Percentiles rank a stretch among this genome's conserved stretches.
phyloP scores from a whole-genome alignment of 2,113 vertebrate species.

The Rhipidura dahli region DNA sequence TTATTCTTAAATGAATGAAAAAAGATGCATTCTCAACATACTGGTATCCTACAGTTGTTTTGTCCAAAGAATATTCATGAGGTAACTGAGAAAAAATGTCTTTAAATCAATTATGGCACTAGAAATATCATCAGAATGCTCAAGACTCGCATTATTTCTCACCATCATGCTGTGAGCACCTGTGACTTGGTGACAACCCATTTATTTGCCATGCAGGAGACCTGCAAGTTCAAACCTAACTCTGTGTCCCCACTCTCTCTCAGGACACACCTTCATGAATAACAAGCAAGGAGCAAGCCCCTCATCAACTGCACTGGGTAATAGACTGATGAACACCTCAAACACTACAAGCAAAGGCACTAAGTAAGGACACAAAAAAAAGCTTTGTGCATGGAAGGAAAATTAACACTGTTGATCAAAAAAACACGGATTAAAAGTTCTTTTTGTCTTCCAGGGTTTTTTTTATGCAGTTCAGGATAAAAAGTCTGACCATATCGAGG shows the following conservation, averaged over 20 bases:
- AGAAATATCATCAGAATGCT: background rate
- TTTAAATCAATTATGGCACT: background rate
- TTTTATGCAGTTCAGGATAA: background rate
- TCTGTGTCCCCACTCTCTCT: background rate
- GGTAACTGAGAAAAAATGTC: background rate
- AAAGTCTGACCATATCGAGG: background rate
- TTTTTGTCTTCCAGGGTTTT: background rate
- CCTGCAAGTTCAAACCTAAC: background rate
- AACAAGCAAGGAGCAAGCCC: background rate
- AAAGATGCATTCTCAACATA: background rate
- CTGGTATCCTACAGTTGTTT: background rate
- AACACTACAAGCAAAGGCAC: background rate
- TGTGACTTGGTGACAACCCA: background rate
- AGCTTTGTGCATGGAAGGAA: background rate
- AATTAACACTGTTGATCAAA: background rate
- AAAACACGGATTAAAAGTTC: background rate
- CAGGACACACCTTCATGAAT: background rate
- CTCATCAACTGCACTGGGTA: background rate
- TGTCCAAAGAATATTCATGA: background rate
- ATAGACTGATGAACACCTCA: background rate
- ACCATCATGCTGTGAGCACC: background rate
- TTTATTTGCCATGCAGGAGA: background rate
- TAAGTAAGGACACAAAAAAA: background rate
- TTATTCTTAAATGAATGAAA: background rate
- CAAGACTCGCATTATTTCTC: background rate